phyloP scores from a whole-genome alignment of 2,113 vertebrate species.

The Carollia perspicillata region DNA sequence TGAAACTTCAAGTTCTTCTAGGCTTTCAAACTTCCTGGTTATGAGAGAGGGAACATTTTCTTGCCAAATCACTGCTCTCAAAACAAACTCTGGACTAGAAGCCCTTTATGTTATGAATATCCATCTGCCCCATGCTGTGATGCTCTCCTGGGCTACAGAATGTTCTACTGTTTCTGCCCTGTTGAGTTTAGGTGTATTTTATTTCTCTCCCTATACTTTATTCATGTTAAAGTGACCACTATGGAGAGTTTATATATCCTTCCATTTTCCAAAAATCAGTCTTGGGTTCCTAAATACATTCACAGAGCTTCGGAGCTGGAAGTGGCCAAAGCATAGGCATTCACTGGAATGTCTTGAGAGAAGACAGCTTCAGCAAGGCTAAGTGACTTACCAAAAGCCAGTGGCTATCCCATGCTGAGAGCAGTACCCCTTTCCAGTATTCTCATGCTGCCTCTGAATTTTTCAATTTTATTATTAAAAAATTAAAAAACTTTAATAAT shows the following conservation, averaged over 20 bases:
- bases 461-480: not conserved
- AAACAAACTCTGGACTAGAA: not conserved
- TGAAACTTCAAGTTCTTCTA: not conserved
- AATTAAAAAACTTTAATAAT: not conserved
- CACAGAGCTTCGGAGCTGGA: not conserved
- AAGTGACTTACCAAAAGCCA: not conserved
- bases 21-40: not conserved
- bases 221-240: not conserved
- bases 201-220: not conserved
- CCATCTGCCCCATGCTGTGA: accelerated
- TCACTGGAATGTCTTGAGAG: not conserved
- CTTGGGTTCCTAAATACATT: not conserved
- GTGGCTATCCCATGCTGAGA: not conserved
- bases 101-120: not conserved
- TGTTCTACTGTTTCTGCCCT: not conserved
- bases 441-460: not conserved
- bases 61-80: conserved; percentile 17
- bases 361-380: not conserved
- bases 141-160: no score
- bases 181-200: not conserved
- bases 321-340: no score
- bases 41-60: not conserved
- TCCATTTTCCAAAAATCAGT: not conserved
- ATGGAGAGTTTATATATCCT: not conserved
- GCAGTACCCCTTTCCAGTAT: accelerated